phyloP scores from a whole-genome alignment of 2,797 vertebrate species.

The Muraenolepis orangiensis region DNA sequence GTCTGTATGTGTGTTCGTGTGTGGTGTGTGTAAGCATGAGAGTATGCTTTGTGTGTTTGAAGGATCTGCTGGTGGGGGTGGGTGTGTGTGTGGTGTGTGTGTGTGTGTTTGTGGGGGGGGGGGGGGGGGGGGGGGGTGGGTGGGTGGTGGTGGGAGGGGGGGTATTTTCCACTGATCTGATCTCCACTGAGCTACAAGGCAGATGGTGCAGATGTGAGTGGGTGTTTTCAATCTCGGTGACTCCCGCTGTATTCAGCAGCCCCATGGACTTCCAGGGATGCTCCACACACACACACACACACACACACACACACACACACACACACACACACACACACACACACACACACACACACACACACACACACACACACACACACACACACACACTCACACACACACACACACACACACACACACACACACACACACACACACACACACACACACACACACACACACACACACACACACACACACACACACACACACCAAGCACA shows the following conservation, averaged over 20 bases:
- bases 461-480: too few species aligned
- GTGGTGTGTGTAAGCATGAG: constrained; percentile 18
- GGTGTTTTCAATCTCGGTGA: constrained; percentile 55
- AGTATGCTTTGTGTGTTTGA: constrained; percentile 19
- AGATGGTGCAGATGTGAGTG: constrained; percentile 70
- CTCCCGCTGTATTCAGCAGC: constrained; percentile 55
- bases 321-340: too few species aligned
- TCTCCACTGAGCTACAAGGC: constrained; percentile 47
- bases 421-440: too few species aligned
- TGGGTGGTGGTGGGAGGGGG: background rate
- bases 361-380: too few species aligned
- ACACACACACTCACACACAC: too few species aligned
- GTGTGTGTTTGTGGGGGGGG: constrained; percentile 19
- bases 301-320: too few species aligned
- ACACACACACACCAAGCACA: constrained; percentile 29
- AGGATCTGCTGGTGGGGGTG: constrained; percentile 2
- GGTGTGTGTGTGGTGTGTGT: too few species aligned
- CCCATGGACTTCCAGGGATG: constrained; percentile 37
- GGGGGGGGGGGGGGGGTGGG: constrained; percentile 24
- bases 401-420: too few species aligned
- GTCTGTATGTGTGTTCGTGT: too few species aligned
- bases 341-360: too few species aligned
- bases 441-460: too few species aligned
- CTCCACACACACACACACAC: too few species aligned
- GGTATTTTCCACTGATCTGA: constrained; percentile 40